Conservation (phyloP, 2,113 vertebrate genomes). For the Chiloscyllium plagiosum region DNA sequence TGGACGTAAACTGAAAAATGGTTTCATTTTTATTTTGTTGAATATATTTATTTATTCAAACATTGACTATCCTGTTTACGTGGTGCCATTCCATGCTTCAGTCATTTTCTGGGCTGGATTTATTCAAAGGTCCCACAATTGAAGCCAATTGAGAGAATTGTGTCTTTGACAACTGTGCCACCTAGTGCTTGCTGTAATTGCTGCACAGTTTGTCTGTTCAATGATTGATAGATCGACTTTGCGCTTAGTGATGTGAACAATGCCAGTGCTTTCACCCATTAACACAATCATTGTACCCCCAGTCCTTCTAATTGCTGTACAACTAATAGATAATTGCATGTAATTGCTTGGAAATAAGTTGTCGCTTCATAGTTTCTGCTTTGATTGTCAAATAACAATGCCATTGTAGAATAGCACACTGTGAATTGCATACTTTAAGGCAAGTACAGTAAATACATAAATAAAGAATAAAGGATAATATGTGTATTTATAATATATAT, state of each 20-base stretch:
- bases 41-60: background rate
- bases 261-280: slow-evolving; percentile 30
- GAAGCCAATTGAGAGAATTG: background rate
- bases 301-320: slow-evolving; percentile 25
- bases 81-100: background rate
- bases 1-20: background rate
- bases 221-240: slow-evolving; percentile 30
- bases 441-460: background rate
- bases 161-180: slow-evolving; percentile 34
- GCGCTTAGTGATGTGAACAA: slow-evolving; percentile 30
- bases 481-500: background rate
- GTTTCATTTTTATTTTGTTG: background rate
- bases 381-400: slow-evolving; percentile 16
- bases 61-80: background rate
- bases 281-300: slow-evolving; percentile 15
- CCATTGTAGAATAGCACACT: background rate
- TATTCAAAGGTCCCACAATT: background rate
- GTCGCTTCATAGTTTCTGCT: background rate
- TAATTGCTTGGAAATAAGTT: slow-evolving; percentile 37
- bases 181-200: slow-evolving; percentile 23
- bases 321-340: slow-evolving; percentile 20
- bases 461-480: background rate
- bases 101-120: slow-evolving; percentile 1
- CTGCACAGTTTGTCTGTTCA: background rate
- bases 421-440: background rate